Evolutionary conservation across 2,113 vertebrate genomes (phyloP).

Genomic region (Leptobrachium ailaonicum): DNA sequence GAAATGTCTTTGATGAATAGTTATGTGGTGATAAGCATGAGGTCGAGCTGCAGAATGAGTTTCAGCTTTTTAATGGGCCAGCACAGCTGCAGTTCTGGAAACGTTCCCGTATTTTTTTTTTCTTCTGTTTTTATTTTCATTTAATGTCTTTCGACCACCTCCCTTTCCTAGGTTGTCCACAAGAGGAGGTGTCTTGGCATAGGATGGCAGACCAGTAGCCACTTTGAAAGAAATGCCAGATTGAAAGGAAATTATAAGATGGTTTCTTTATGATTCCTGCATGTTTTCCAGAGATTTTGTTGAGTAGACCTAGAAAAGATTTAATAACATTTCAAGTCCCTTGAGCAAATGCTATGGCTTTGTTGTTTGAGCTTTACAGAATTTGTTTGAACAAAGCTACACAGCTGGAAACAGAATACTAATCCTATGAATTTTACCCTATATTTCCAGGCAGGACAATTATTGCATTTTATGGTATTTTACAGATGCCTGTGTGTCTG

Average conservation of each 20-base stretch:
- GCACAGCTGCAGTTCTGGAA: constrained; percentile 82
- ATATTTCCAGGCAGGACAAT: constrained; percentile 73
- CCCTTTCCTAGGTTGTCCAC: constrained; percentile 12
- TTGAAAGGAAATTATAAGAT: constrained; percentile 65
- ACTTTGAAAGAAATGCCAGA: constrained; percentile 72
- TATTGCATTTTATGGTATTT: constrained; percentile 64
- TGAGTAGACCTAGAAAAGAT: constrained; percentile 68
- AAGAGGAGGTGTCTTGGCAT: constrained; percentile 54
- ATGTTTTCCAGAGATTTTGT: constrained; percentile 62
- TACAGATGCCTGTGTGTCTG: constrained; percentile 37
- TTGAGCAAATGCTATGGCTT: constrained; percentile 69
- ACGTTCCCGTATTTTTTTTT: constrained; percentile 59
- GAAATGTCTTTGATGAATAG: constrained; percentile 95
- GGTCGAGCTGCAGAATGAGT: constrained; percentile 77
- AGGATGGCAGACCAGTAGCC: constrained; percentile 55
- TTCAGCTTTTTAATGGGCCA: constrained; percentile 78
- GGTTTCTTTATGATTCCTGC: constrained; percentile 63
- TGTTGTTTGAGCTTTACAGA: constrained; percentile 69
- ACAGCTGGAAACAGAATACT: constrained; percentile 67
- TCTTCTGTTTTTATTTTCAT: constrained; percentile 49
- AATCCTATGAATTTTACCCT: constrained; percentile 65
- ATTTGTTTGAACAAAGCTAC: constrained; percentile 65
- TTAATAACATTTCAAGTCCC: constrained; percentile 73
- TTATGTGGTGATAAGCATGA: constrained; percentile 88
- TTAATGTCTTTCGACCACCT: constrained; percentile 30